Base-by-base conservation (phyloP, 2,113 vertebrate species). In the Anhinga anhinga region DNA sequence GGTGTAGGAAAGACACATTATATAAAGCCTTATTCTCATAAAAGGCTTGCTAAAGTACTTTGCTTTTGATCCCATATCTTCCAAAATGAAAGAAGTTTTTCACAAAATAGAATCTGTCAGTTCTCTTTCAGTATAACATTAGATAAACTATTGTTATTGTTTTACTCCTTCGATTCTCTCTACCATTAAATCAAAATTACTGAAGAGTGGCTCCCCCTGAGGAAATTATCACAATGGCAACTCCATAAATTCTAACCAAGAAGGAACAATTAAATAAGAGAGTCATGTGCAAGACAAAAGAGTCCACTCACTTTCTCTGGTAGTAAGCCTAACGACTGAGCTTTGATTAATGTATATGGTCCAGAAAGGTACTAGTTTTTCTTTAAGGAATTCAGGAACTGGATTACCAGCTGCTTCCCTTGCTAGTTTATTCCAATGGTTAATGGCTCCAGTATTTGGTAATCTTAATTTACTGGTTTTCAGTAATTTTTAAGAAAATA, bases 1-100 rank as follows among this genome's bases (percentile, higher is more conserved):
- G 72, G 83, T 90, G 67, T 58, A 76, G 86, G 85, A 88, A 92
- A 77, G 55, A 23, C 55, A 82, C 44, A 87, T 87, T 72, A 62
- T 36, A 62, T 84, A 72, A 97, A 97, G 66, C 23, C 55, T 96
- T 85, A 85, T 91, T 87, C 9, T 49, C 18, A 27, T 79, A 83
- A 89, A 72, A 53, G 9, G 19, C 71, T 69, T 85, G 59, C 52
- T 95, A 56, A 56, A 76, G n/a, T 56, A 79, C 7, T 78, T 95
- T 26, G 21, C 9, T n/a, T 86, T 93, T 70, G 25, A 84, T 76
- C 21, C 9, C 1, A 0, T 77, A 52, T 50, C 29, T 88, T 45
- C 18, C 32, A 88, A 86, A 88, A 72, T 84, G 16, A 88, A 90
- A 81, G 26, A 71, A n/a, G 42, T 14, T 65, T 91, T 73, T 73